Evolutionary conservation across 2,113 vertebrate species (phyloP), one percentile per base, ranked within the genome.

Genomic region (Holacanthus passer): DNA sequence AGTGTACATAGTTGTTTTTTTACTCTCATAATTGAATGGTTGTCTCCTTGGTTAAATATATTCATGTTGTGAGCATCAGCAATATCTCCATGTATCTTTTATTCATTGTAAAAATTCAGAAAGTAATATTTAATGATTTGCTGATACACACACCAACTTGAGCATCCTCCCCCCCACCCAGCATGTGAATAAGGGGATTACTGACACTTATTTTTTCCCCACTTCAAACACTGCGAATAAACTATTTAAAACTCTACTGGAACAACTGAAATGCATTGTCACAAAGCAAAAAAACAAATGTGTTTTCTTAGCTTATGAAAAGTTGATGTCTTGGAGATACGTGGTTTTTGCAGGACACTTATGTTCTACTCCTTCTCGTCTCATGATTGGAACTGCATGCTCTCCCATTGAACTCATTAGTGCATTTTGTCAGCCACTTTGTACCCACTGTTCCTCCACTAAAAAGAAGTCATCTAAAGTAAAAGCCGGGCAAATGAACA

Each of bases 401-500:
- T 6, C 31, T n/a, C 47, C 3, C 10, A 56, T 13, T 77, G 29
- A 43, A 32, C 22, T 59, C 62, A 43, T 76, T 67, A 59, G 53
- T 5, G 7, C 24, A 56, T n/a, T 32, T 10, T 60, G 20, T 43
- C 22, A 58, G 37, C 24, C 71, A 50, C 41, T 63, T 31, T 79
- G 62, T 62, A n/a, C 43, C 39, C 48, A 14, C 22, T 58, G 45
- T 52, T 31, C 13, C 22, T 52, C 22, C 53, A n/a, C 58, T 24
- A 24, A 62, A 77, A 22, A 0, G 0, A 35, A 43, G 2, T 37
- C 48, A 60, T 29, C 47, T 35, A 16, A n/a, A 45, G 48, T 68
- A 19, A 80, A 45, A 79, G 55, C 56, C 52, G 60, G 27, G 68
- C 66, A 47, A 64, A 53, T 55, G 60, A 68, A 24, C 24, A 39